A percentile compares a stretch with the other conserved stretches of the same genome.
These are phyloP conservation scores for Sinonovacula constricta DNA, from an alignment of 1,140 invertebrate species.

Conservation along the genomic window DNA sequence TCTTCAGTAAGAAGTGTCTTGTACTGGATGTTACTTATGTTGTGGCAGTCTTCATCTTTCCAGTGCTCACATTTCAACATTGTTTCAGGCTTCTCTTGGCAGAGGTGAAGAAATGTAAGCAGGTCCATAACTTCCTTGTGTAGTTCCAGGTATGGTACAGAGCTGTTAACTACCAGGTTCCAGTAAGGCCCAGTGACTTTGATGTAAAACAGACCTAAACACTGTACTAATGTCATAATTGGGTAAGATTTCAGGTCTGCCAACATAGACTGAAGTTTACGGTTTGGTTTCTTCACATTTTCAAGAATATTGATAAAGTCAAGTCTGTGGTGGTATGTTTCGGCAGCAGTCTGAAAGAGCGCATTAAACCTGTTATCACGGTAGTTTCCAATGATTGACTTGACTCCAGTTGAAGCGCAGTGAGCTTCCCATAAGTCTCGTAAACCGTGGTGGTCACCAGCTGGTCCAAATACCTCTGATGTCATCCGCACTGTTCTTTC, in stretches of 20 bases:
- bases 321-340: slow-evolving; percentile 2
- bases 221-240: neutral
- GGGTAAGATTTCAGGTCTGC: slow-evolving; percentile 27
- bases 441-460: neutral
- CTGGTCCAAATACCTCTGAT: slow-evolving; percentile 2
- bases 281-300: slow-evolving; percentile 4
- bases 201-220: slow-evolving; percentile 23
- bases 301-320: slow-evolving; percentile 19
- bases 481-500: neutral
- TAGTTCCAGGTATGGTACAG: slow-evolving; percentile 34
- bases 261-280: slow-evolving; percentile 21
- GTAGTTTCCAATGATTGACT: slow-evolving; percentile 29
- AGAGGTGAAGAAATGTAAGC: too few species aligned
- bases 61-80: neutral
- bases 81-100: too few species aligned
- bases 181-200: slow-evolving; percentile 33
- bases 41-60: neutral
- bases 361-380: slow-evolving; percentile 24
- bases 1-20: neutral
- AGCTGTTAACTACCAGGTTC: neutral
- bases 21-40: neutral
- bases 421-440: slow-evolving; percentile 17
- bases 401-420: slow-evolving; percentile 12
- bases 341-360: slow-evolving; percentile 23
- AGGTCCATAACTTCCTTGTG: neutral